Evolutionary conservation across 2,113 vertebrate species (phyloP).

Genomic region (Urocolius indicus): DNA sequence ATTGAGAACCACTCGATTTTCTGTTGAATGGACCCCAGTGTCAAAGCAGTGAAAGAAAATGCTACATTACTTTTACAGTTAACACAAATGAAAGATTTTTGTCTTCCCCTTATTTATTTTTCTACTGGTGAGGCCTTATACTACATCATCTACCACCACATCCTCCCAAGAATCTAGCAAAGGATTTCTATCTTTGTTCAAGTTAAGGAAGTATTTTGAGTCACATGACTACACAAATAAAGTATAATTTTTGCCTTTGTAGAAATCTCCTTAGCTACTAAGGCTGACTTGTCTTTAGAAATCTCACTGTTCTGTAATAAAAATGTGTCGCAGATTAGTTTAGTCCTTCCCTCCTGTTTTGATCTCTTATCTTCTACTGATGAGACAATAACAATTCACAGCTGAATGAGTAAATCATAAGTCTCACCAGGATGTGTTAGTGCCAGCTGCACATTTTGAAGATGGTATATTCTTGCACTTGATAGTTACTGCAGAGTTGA

Average conservation of each 20-base stretch:
- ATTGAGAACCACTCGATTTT: neutral
- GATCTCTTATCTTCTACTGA: neutral
- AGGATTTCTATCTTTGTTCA: neutral
- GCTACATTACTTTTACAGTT: neutral
- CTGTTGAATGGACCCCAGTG: rapidly evolving
- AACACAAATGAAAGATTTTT: neutral
- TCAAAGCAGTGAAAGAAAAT: neutral
- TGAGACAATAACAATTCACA: neutral
- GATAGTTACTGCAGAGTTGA: neutral
- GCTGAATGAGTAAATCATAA: neutral
- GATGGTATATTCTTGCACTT: neutral
- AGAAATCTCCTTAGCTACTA: neutral
- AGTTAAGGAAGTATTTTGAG: neutral
- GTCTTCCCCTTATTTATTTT: neutral
- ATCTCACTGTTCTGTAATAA: neutral
- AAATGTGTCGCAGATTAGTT: neutral
- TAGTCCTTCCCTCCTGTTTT: neutral
- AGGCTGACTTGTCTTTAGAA: neutral
- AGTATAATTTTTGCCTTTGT: neutral
- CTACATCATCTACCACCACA: neutral
- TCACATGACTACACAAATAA: neutral
- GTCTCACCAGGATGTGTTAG: neutral
- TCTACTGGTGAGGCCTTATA: neutral
- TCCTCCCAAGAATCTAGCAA: neutral
- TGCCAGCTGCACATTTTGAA: neutral